Evolutionary conservation across 2,888 invertebrate genomes (phyloP).

Genomic region (Lacanobia wlatinum): DNA sequence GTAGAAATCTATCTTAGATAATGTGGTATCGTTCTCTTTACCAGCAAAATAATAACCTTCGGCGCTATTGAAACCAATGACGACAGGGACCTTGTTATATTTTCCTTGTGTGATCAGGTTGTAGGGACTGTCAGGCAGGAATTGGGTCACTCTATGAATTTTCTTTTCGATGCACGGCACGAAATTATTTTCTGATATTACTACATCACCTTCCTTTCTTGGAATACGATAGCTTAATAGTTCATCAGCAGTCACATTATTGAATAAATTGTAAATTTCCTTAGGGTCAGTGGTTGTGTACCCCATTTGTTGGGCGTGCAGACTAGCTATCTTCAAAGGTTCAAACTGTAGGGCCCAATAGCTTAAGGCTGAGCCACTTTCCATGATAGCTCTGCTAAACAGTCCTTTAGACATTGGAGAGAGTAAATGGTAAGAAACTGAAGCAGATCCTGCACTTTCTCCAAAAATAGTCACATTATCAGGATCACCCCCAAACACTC

Average conservation of each 20-base stretch:
- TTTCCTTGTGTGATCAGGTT: conserved; percentile 76
- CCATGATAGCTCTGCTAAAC: conserved; percentile 83
- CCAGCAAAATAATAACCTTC: conserved; percentile 85
- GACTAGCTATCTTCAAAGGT: conserved; percentile 78
- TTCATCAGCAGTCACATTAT: conserved; percentile 70
- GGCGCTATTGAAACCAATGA: conserved; percentile 83
- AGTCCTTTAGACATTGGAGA: conserved; percentile 85
- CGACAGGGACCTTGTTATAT: conserved; percentile 81
- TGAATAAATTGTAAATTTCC: conserved; percentile 78
- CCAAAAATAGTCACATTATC: conserved; percentile 85
- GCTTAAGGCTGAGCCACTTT: conserved; percentile 85
- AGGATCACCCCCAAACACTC: conserved; percentile 83
- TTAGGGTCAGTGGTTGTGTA: conserved; percentile 73
- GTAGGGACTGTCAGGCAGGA: conserved; percentile 80
- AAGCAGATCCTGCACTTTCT: conserved; percentile 86
- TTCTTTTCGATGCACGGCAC: conserved; percentile 83
- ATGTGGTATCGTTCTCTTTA: conserved; percentile 84
- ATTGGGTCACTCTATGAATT: conserved; percentile 71
- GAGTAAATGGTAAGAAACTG: conserved; percentile 81
- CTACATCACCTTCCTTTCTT: conserved; percentile 79
- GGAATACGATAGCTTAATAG: conserved; percentile 79
- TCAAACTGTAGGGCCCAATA: conserved; percentile 85
- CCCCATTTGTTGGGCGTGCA: conserved; percentile 78
- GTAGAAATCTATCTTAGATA: conserved; percentile 76
- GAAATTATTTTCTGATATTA: conserved; percentile 84